Base-by-base conservation (phyloP, 2,113 vertebrate species). In the Rhinogobius similis region DNA sequence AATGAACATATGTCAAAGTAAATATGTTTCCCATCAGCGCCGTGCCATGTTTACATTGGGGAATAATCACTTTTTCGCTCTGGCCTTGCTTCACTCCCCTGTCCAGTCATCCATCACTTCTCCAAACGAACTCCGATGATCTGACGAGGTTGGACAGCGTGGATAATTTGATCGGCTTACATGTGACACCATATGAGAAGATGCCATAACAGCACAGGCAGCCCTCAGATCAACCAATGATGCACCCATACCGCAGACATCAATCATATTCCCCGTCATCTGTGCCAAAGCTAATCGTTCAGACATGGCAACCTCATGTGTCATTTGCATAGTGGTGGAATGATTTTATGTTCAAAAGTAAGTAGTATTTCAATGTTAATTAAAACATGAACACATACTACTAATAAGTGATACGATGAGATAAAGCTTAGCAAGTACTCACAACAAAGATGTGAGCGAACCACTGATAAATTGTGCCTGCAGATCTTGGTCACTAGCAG, bases 71-170 rank as follows among this genome's bases (percentile, higher is more conserved):
- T 48, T 4, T n/a, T 26, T 21, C 21, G 63, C 48, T 53, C 43
- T 70, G 21, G 18, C 26, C 23, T 11, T 50, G 46, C 13, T 62
- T 46, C 75, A 39, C 29, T 48, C 75, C 72, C 55, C 73, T 73
- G 74, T 69, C 68, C 27, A 38, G 29, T 38, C 58, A 77, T 84
- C 79, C 65, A 73, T 89, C 81, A 67, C 21, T 65, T 46, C 66
- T 81, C 32, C 81, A 75, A 72, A 77, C 39, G 24, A 84, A 75
- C 62, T 65, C 68, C 24, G 12, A 29, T 68, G 77, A 82, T 74
- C 7, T 83, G 80, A 89, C 88, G 65, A 77, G 78, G 84, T 62
- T 26, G 78, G 87, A 88, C 87, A 77, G 76, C 70, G 6, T 52
- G 83, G 80, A 77, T 53, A 13, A 79, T 86, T 80, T 43, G 26